These are phyloP conservation scores for Cydia splendana DNA, from an alignment of 1,140 invertebrate species.

Conservation along the genomic window DNA sequence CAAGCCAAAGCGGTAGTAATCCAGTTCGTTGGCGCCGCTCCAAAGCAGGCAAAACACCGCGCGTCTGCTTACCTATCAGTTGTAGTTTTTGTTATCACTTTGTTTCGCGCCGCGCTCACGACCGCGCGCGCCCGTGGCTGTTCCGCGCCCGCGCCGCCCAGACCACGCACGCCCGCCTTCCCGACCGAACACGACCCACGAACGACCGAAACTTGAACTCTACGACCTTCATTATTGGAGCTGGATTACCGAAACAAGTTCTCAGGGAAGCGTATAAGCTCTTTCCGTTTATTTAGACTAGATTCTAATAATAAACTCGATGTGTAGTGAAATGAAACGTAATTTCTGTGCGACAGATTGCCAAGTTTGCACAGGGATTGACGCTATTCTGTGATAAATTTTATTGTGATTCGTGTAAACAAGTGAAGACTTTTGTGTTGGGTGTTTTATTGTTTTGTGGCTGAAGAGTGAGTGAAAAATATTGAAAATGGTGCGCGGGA, in stretches of 20 bases:
- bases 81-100: slow-evolving; percentile 71
- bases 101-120: slow-evolving; percentile 62
- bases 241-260: neutral
- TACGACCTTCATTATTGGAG: slow-evolving; percentile 40
- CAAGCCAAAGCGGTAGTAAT: slow-evolving; percentile 44
- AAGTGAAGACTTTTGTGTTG: slow-evolving; percentile 47
- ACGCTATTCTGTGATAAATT: slow-evolving; percentile 53
- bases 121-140: slow-evolving; percentile 56
- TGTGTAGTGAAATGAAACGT: slow-evolving; percentile 60
- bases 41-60: slow-evolving; percentile 53
- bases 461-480: slow-evolving; percentile 34
- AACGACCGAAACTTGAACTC: slow-evolving; percentile 60
- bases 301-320: slow-evolving; percentile 62
- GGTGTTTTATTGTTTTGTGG: slow-evolving; percentile 38
- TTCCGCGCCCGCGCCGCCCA: slow-evolving; percentile 57
- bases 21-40: slow-evolving; percentile 55
- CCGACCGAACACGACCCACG: slow-evolving; percentile 38
- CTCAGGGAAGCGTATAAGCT: slow-evolving; percentile 33
- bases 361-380: slow-evolving; percentile 68
- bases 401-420: slow-evolving; percentile 50
- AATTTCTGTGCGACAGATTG: slow-evolving; percentile 55
- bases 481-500: slow-evolving; percentile 68
- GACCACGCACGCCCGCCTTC: slow-evolving; percentile 39
- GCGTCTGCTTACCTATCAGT: slow-evolving; percentile 51
- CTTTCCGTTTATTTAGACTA: slow-evolving; percentile 34